phyloP scores from a whole-genome alignment of 64 coral and sea anemone species.

The Trachythela sp. region DNA sequence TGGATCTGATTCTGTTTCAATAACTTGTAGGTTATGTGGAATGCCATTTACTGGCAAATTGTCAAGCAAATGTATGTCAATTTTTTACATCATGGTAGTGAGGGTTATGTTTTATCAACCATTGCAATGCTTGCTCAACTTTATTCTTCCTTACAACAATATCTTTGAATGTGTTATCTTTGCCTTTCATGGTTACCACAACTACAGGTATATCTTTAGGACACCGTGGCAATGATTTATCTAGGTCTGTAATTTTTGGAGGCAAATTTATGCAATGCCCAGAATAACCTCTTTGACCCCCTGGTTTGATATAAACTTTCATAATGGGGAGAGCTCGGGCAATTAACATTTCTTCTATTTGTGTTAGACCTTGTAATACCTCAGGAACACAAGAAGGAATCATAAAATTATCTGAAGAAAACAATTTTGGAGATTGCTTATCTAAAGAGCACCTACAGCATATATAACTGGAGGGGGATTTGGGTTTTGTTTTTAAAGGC shows the following conservation, averaged over 20 bases:
- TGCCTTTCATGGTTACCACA: not conserved
- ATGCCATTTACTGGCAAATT: too few relatives aligned
- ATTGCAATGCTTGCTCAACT: constrained; percentile 5
- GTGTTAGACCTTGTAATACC: not conserved
- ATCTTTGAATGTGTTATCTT: not conserved
- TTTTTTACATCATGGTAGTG: too few relatives aligned
- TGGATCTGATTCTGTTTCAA: too few relatives aligned
- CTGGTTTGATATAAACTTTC: constrained; percentile 22
- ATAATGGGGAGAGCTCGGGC: constrained; percentile 16
- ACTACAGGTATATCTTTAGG: too few relatives aligned
- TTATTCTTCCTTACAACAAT: not conserved
- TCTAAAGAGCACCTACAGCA: constrained; percentile 2
- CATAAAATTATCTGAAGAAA: constrained; percentile 17
- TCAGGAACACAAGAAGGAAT: constrained; percentile 18
- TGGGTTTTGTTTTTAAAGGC: constrained; percentile 4
- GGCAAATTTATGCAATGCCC: constrained; percentile 22
- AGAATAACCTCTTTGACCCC: constrained; percentile 23
- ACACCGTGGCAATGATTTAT: too few relatives aligned
- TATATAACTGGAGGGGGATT: not conserved
- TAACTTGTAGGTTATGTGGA: too few relatives aligned
- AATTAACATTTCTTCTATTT: constrained; percentile 21
- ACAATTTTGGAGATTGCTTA: constrained; percentile 20
- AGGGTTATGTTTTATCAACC: too few relatives aligned
- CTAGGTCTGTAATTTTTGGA: too few relatives aligned
- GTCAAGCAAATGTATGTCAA: too few relatives aligned